phyloP scores from a whole-genome alignment of 2,113 vertebrate genomes.

The Stegostoma tigrinum region DNA sequence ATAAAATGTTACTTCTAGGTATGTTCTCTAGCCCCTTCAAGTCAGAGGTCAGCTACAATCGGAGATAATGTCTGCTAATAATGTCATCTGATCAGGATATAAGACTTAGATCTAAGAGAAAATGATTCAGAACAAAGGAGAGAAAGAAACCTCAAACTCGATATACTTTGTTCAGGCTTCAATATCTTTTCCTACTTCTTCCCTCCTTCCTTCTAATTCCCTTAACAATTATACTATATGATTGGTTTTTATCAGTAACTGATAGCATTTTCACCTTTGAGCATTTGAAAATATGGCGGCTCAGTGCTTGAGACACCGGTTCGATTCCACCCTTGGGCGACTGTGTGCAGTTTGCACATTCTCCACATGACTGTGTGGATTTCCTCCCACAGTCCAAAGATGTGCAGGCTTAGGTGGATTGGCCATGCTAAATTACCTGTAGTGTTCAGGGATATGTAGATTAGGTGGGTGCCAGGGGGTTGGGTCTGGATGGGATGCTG shows the following conservation, averaged over 20 bases:
- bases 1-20: constrained; percentile 32
- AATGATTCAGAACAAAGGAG: constrained; percentile 23
- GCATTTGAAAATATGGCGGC: background rate
- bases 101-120: background rate
- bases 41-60: constrained; percentile 30
- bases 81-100: constrained; percentile 6
- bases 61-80: constrained; percentile 37
- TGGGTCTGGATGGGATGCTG: no score
- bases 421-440: no score
- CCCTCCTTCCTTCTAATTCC: background rate
- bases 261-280: background rate
- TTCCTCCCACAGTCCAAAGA: no score
- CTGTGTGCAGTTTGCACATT: no score
- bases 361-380: no score
- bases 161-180: constrained; percentile 25
- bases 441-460: background rate
- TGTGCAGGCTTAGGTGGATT: no score
- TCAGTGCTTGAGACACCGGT: no score
- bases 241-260: background rate
- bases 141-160: background rate
- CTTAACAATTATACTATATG: background rate
- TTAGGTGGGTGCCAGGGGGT: no score
- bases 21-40: background rate
- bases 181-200: constrained; percentile 21
- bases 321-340: no score